phyloP scores from a whole-genome alignment of 2,888 invertebrate species.

The Ellobium chinense region DNA sequence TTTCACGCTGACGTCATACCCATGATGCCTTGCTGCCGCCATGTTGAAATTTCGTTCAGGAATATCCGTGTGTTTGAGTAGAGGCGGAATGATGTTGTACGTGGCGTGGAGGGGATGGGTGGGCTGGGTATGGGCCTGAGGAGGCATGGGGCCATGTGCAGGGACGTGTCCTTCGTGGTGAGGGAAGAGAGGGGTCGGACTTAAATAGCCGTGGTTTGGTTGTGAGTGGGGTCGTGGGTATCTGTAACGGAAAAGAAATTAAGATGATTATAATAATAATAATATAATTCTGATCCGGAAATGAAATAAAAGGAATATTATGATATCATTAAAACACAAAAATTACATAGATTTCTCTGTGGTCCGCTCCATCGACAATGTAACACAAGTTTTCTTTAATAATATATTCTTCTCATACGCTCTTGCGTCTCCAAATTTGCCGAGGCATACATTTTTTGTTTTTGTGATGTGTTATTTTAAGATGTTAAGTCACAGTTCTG shows the following conservation, averaged over 20 bases:
- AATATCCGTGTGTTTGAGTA: slow-evolving; percentile 19
- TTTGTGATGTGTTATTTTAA: too few relatives aligned
- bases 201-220: slow-evolving; percentile 53
- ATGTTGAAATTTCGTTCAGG: slow-evolving; percentile 12
- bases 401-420: too few relatives aligned
- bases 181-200: slow-evolving; percentile 50
- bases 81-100: slow-evolving; percentile 34
- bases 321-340: too few relatives aligned
- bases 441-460: too few relatives aligned
- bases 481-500: too few relatives aligned
- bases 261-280: too few relatives aligned
- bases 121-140: slow-evolving; percentile 36
- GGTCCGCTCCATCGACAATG: too few relatives aligned
- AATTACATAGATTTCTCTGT: too few relatives aligned
- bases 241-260: slow-evolving; percentile 35
- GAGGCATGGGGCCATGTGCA: slow-evolving; percentile 14
- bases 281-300: too few relatives aligned
- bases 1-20: slow-evolving; percentile 59
- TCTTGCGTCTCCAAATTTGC: too few relatives aligned
- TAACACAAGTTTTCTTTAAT: too few relatives aligned
- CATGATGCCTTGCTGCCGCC: slow-evolving; percentile 24
- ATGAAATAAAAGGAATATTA: too few relatives aligned
- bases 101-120: slow-evolving; percentile 4
- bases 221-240: slow-evolving; percentile 52
- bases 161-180: slow-evolving; percentile 29